Base-by-base conservation (phyloP, 2,113 vertebrate genomes). In the Nothoprocta pentlandii region DNA sequence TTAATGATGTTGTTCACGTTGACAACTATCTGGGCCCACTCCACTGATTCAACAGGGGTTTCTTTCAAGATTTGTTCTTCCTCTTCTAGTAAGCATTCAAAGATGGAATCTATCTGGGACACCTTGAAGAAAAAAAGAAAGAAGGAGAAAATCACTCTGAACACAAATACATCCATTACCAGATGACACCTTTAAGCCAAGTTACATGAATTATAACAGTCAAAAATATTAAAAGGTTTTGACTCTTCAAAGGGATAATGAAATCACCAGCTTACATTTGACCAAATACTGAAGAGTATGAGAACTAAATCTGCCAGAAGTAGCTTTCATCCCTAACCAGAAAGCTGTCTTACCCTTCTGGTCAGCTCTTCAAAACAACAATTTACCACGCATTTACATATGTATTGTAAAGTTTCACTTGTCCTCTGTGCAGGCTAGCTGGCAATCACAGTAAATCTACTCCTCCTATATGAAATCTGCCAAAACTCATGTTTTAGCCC, bases 21-120 rank as follows among this genome's bases (percentile, higher is more conserved):
- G 41, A 99, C 83, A 68, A 99, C 98, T 71, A 97, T 98, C 32
- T 99, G 98, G 3, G 98, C 98, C 99, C 99, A 99, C 82, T 99
- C 98, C 42, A 97, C 89, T 0, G 98, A 98, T 44, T 98, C 98
- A 2, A 98, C 67, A 0, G 97, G 92, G 15, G 83, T 96, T 36
- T 98, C 98, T 94, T 98, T 98, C 93, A 99, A 97, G 71, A 98
- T 97, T 62, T 97, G 98, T 68, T 99, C 99, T 91, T 99, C 99
- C 7, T 99, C 98, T 75, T 99, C 99, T 87, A 99, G 95, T 69
- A 99, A 97, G 76, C 98, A 99, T 71, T 99, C 99, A 17, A 99
- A 99, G 94, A 99, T 98, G 0, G 97, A 97, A 81, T 99, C 99
- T 93, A 99, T 98, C 93, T 98, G 98, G 32, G 99, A 99, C n/a